Conservation (phyloP, 2,113 vertebrate species). For the Oxyura jamaicensis region DNA sequence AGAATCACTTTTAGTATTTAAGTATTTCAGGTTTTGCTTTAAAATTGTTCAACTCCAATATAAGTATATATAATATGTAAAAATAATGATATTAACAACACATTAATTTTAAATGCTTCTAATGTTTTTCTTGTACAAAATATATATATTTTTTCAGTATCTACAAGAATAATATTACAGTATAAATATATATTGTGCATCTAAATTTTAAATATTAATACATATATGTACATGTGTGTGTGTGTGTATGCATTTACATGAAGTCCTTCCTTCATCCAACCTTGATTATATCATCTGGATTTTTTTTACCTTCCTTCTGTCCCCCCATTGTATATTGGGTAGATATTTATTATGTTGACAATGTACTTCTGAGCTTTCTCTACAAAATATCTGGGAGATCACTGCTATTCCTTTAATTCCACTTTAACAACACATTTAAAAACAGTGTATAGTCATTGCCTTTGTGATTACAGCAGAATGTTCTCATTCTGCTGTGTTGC, state of each 20-base stretch:
- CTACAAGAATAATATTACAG: neutral
- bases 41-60: neutral
- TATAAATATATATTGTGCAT: neutral
- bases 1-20: neutral
- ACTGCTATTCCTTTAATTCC: neutral
- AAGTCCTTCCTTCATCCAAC: neutral
- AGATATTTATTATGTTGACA: neutral
- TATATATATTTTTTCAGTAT: neutral
- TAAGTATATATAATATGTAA: too few species aligned
- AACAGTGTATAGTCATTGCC: neutral
- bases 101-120: neutral
- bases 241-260: neutral
- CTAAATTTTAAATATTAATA: neutral
- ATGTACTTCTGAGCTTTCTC: neutral
- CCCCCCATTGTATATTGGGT: neutral
- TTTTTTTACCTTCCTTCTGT: neutral
- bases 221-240: neutral
- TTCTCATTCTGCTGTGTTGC: too few species aligned
- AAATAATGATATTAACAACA: neutral
- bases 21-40: neutral
- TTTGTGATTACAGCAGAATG: neutral
- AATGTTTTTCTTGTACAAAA: neutral
- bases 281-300: neutral
- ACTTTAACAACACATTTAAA: neutral
- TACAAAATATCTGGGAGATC: neutral